Percentiles rank a stretch among this genome's conserved stretches.
Conservation (phyloP, 2,888 invertebrate species). For the Tachystola acroxantha region DNA sequence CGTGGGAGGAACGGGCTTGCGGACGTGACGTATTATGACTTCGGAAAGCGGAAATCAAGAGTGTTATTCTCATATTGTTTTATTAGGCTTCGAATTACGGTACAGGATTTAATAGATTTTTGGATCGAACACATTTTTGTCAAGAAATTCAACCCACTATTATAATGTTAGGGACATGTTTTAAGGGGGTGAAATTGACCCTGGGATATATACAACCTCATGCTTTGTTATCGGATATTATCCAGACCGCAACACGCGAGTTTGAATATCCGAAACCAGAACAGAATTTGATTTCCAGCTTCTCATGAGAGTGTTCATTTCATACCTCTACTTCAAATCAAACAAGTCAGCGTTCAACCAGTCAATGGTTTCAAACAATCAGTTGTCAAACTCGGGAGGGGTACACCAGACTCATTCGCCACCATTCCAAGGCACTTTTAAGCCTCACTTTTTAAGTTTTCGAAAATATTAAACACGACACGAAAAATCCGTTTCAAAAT, state of each 20-base stretch:
- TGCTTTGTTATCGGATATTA: not conserved
- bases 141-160: no score
- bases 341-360: not conserved
- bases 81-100: no score
- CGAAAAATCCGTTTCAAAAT: slow-evolving; percentile 63
- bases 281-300: no score
- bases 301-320: not conserved
- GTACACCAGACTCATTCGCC: slow-evolving; percentile 44
- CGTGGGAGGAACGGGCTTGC: no score
- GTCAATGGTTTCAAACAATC: not conserved
- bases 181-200: slow-evolving; percentile 9
- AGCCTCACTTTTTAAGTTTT: slow-evolving; percentile 54
- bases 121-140: no score
- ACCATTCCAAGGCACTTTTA: slow-evolving; percentile 60
- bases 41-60: no score
- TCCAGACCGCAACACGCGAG: not conserved
- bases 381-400: slow-evolving; percentile 23
- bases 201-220: not conserved
- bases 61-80: no score
- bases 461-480: slow-evolving; percentile 59
- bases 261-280: not conserved
- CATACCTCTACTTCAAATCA: no score
- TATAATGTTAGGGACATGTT: no score
- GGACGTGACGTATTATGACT: no score
- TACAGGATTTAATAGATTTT: no score